Evolutionary conservation across 1,140 invertebrate genomes (phyloP).

Genomic region (Drosophila baimaii): DNA sequence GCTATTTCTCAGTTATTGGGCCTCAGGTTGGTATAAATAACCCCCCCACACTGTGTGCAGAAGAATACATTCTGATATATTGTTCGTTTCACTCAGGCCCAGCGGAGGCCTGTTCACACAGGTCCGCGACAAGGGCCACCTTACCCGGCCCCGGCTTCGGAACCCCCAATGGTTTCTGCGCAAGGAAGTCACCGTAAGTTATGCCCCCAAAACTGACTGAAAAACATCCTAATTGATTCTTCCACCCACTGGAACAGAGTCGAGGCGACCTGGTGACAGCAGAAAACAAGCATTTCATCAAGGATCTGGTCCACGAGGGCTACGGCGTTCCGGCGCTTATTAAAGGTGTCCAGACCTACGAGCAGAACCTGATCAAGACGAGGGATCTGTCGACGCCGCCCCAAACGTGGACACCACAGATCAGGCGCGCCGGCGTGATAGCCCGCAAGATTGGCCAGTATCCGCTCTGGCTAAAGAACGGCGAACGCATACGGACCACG

Average conservation of each 20-base stretch:
- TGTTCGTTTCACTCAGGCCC: constrained; percentile 29
- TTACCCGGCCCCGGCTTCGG: constrained; percentile 85
- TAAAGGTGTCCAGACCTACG: constrained; percentile 84
- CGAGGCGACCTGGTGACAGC: constrained; percentile 89
- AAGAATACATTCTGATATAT: background rate
- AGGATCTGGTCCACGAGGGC: constrained; percentile 90
- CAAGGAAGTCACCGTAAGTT: constrained; percentile 85
- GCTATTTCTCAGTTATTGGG: constrained; percentile 22
- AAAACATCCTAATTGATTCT: background rate
- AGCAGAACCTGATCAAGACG: constrained; percentile 85
- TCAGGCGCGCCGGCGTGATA: constrained; percentile 92
- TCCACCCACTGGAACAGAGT: constrained; percentile 5
- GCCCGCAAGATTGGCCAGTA: constrained; percentile 96
- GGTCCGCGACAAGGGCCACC: constrained; percentile 78
- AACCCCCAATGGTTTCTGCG: constrained; percentile 87
- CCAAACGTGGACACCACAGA: constrained; percentile 87
- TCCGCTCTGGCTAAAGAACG: constrained; percentile 96
- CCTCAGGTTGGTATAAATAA: constrained; percentile 10
- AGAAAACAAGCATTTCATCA: constrained; percentile 93
- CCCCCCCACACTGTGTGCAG: background rate
- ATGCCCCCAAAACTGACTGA: background rate
- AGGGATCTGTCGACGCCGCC: constrained; percentile 85
- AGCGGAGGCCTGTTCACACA: constrained; percentile 66
- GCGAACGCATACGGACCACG: constrained; percentile 91
- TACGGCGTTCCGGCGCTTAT: constrained; percentile 85